Percentiles rank a stretch among this genome's conserved stretches.
phyloP scores from a whole-genome alignment of 2,888 invertebrate genomes.

The Antheraea assamensis region DNA sequence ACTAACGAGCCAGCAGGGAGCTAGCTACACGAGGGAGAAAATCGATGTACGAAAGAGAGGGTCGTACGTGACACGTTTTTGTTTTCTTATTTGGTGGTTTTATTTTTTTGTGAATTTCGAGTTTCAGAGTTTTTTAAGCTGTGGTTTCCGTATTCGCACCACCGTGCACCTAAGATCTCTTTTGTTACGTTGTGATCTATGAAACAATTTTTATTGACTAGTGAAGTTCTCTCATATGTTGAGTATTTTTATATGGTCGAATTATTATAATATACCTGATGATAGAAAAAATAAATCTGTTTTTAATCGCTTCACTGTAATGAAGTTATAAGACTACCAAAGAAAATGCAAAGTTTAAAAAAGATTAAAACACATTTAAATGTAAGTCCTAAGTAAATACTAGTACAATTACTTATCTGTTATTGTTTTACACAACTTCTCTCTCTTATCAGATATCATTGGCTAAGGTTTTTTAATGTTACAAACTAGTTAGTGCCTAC shows the following conservation, averaged over 20 bases:
- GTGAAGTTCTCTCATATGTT: background rate
- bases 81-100: conserved; percentile 51
- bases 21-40: conserved; percentile 52
- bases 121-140: conserved; percentile 46
- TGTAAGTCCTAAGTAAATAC: too few relatives aligned
- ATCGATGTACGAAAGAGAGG: conserved; percentile 37
- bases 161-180: conserved; percentile 33
- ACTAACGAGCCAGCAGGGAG: conserved; percentile 75
- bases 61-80: conserved; percentile 53
- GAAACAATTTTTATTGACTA: background rate
- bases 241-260: background rate
- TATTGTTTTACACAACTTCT: too few relatives aligned
- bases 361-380: too few relatives aligned
- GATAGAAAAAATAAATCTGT: too few relatives aligned
- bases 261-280: background rate
- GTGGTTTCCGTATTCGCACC: conserved; percentile 35
- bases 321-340: too few relatives aligned
- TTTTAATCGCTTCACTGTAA: too few relatives aligned
- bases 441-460: too few relatives aligned
- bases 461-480: too few relatives aligned
- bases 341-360: too few relatives aligned
- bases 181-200: conserved; percentile 15
- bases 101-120: conserved; percentile 34
- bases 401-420: too few relatives aligned
- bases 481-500: too few relatives aligned